Evolutionary conservation across 2,888 invertebrate genomes (phyloP), one percentile per base, ranked within the genome.

Genomic region (Poecilobothrus nobilitatus): DNA sequence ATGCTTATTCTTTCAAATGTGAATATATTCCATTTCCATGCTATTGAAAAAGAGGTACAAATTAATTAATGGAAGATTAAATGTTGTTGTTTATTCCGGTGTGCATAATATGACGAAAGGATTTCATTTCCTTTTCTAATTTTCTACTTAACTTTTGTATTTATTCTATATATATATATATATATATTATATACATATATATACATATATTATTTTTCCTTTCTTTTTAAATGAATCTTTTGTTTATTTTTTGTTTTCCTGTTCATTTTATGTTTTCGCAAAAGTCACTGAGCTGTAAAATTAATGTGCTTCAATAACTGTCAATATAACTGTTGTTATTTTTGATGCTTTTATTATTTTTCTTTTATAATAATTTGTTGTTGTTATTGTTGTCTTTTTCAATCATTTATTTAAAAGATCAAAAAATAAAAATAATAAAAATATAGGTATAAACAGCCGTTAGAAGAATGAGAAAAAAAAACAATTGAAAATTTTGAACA

Each of bases 31-130:
- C 27, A 27, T 27, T 27, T 27, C 5, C 27, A 27, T 4, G 27
- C 2, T 4, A 27, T n/a, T n/a, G n/a, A 8, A 37, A 37, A 10
- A 37, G 15, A 53, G 53, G 53, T 53, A 53, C 9, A 53, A 53
- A 53, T 53, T 53, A 53, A 53, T 53, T 53, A 53, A 53, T 53
- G 53, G 53, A 18, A 53, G 53, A 53, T 53, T 53, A 53, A 53
- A 53, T 12, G 7, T 18, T 53, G 53, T 53, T 53, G 53, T n/a
- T 53, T 53, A 53, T 53, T 53, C n/a, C 15, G 53, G 15, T 53
- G 53, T 53, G 7, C 37, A 12, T 37, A 53, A 53, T 53, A 53
- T 53, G 53, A n/a, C 53, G 53, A 53, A 53, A 53, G 53, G 53
- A 8, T 5, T 18, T 53, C 3, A n/a, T 18, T 18, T 53, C 53